A percentile compares a stretch with the other conserved stretches of the same genome.
Conservation (phyloP, 2,888 invertebrate genomes). For the Homarus gammarus region DNA sequence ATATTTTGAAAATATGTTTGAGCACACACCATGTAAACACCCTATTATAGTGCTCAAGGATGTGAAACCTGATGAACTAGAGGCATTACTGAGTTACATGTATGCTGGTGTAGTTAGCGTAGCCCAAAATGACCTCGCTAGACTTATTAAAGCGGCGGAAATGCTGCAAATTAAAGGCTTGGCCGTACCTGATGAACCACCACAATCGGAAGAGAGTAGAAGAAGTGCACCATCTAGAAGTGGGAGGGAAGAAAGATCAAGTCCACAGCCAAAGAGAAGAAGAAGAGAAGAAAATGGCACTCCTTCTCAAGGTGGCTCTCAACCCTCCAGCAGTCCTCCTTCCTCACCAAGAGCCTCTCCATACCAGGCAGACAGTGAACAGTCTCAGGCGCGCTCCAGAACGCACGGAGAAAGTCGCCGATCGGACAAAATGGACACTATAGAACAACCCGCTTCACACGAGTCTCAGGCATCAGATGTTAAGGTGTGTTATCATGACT, state of each 20-base stretch:
- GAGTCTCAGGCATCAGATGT: slow-evolving; percentile 61
- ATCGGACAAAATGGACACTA: slow-evolving; percentile 34
- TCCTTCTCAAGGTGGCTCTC: slow-evolving; percentile 37
- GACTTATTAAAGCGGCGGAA: slow-evolving; percentile 75
- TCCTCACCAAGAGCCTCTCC: slow-evolving; percentile 59
- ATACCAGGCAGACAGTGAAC: slow-evolving; percentile 51
- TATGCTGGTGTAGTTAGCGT: slow-evolving; percentile 73
- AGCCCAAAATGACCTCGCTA: slow-evolving; percentile 71
- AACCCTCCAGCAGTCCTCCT: slow-evolving; percentile 56
- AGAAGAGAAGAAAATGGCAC: slow-evolving; percentile 68
- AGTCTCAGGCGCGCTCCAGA: slow-evolving; percentile 48
- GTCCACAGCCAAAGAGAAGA: slow-evolving; percentile 66
- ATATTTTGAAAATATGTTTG: slow-evolving; percentile 74
- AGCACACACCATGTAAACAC: slow-evolving; percentile 74
- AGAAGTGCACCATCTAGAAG: slow-evolving; percentile 30
- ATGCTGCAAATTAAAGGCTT: slow-evolving; percentile 73
- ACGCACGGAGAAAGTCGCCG: slow-evolving; percentile 48
- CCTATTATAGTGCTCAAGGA: slow-evolving; percentile 74
- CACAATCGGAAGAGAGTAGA: slow-evolving; percentile 44
- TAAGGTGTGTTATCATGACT: slow-evolving; percentile 49
- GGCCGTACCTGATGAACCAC: slow-evolving; percentile 74
- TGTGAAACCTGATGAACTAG: slow-evolving; percentile 73
- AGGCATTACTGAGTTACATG: slow-evolving; percentile 75
- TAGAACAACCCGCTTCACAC: slow-evolving; percentile 37
- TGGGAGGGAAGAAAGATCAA: slow-evolving; percentile 48